Percentiles rank a stretch among this genome's conserved stretches.
Evolutionary conservation across 2,888 invertebrate species (phyloP).

Genomic region (Caradrina kadenii): DNA sequence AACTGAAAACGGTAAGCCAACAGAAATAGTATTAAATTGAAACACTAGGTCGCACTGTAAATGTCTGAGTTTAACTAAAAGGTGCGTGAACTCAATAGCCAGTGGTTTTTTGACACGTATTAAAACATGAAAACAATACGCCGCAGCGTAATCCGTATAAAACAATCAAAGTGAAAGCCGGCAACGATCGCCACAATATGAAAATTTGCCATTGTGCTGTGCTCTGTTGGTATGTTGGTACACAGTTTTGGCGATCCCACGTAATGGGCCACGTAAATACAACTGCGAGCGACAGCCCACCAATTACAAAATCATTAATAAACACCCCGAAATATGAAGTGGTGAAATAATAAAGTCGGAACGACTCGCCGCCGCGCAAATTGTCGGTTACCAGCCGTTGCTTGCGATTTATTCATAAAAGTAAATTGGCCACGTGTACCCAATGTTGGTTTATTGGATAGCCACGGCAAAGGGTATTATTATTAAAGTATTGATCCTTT

Average conservation of each 20-base stretch:
- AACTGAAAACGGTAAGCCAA: slow-evolving; percentile 10
- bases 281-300: slow-evolving; percentile 78
- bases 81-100: background rate
- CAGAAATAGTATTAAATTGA: slow-evolving; percentile 27
- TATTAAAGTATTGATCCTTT: slow-evolving; percentile 57
- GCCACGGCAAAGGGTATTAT: slow-evolving; percentile 59
- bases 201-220: slow-evolving; percentile 40
- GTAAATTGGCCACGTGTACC: slow-evolving; percentile 78
- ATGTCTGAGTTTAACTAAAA: slow-evolving; percentile 14
- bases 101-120: slow-evolving; percentile 33
- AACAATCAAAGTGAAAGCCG: slow-evolving; percentile 51
- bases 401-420: slow-evolving; percentile 67
- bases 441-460: slow-evolving; percentile 68
- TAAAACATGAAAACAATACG: slow-evolving; percentile 45
- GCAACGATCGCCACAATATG: slow-evolving; percentile 20
- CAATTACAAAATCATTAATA: slow-evolving; percentile 87
- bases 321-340: slow-evolving; percentile 83
- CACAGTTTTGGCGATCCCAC: slow-evolving; percentile 58
- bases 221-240: slow-evolving; percentile 29
- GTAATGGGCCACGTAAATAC: slow-evolving; percentile 77
- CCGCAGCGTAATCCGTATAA: slow-evolving; percentile 48
- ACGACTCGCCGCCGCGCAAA: slow-evolving; percentile 70
- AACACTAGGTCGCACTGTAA: slow-evolving; percentile 16
- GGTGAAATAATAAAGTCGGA: slow-evolving; percentile 78
- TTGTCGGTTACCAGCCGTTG: slow-evolving; percentile 68